Percentiles rank a stretch among this genome's conserved stretches.
These are phyloP conservation scores for Labrus mixtus DNA, from an alignment of 2,113 vertebrate genomes.

Conservation along the genomic window DNA sequence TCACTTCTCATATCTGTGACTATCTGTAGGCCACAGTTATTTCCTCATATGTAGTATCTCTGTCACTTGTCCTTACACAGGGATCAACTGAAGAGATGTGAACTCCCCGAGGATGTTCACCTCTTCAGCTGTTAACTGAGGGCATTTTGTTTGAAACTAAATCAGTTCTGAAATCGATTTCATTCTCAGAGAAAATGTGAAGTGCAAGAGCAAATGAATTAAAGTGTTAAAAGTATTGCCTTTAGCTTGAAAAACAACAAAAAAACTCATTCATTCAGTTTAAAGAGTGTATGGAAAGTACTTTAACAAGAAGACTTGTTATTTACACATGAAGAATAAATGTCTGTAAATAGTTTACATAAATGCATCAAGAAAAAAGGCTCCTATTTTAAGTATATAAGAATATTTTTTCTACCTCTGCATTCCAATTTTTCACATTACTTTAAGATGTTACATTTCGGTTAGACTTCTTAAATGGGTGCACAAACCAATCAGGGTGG, in stretches of 20 bases:
- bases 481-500: no score
- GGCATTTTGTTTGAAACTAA: not conserved
- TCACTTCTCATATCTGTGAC: constrained; percentile 1
- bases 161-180: not conserved
- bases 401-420: no score
- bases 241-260: not conserved
- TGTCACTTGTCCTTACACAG: not conserved
- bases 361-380: no score
- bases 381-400: no score
- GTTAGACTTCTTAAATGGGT: no score
- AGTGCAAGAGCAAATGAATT: not conserved
- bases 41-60: not conserved
- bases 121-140: not conserved
- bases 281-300: no score
- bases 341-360: no score
- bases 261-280: not conserved
- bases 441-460: no score
- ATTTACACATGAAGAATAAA: no score
- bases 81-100: not conserved
- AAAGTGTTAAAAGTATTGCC: no score
- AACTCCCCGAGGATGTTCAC: not conserved
- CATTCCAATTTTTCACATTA: no score
- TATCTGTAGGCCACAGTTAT: not conserved
- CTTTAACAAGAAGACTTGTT: no score
- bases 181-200: not conserved